phyloP scores from a whole-genome alignment of 2,113 vertebrate species.

The Calyptommatus sinebrachiatus region DNA sequence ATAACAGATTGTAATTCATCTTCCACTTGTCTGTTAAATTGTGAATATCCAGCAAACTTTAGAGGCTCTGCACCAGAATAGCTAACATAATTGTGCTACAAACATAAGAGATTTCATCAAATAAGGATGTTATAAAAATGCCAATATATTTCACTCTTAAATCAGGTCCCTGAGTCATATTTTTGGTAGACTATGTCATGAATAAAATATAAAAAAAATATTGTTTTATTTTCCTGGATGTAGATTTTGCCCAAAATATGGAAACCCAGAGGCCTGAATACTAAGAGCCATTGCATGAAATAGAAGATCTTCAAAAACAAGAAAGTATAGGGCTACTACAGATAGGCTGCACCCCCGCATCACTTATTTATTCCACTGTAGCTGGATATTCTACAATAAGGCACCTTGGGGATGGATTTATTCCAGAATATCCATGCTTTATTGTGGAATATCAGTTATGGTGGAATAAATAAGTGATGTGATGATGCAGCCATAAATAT shows the following conservation, averaged over 20 bases:
- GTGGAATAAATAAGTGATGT: too few species aligned
- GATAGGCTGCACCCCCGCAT: too few species aligned
- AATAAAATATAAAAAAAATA: neutral
- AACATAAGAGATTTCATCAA: neutral
- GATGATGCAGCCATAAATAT: too few species aligned
- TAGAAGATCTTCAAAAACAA: neutral
- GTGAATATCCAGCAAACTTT: neutral
- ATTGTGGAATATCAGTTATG: too few species aligned
- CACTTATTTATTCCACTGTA: too few species aligned
- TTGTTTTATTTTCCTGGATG: neutral
- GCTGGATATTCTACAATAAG: too few species aligned
- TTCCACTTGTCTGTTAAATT: neutral
- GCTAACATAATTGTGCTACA: conserved; percentile 4
- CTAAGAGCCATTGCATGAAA: neutral
- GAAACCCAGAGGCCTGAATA: too few species aligned
- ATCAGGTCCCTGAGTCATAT: neutral
- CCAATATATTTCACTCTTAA: neutral
- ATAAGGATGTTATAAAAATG: conserved; percentile 30
- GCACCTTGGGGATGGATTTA: too few species aligned
- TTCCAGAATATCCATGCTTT: too few species aligned
- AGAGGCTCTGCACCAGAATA: neutral
- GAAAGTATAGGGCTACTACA: too few species aligned
- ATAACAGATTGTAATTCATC: neutral
- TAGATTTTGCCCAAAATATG: neutral
- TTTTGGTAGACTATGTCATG: neutral